Evolutionary conservation across 2,888 invertebrate species (phyloP).

Genomic region (Eupithecia subumbrata): DNA sequence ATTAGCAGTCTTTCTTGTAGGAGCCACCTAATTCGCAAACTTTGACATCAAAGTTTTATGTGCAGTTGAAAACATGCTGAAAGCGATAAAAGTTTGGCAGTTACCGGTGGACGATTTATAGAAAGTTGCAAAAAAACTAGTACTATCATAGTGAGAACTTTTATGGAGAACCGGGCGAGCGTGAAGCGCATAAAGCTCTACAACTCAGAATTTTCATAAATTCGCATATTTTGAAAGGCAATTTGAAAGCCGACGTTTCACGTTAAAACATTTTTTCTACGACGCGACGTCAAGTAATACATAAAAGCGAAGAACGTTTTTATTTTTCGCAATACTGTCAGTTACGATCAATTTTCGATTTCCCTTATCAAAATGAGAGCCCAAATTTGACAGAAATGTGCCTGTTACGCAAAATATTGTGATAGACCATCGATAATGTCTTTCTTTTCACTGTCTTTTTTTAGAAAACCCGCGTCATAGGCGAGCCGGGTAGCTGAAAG

Average conservation of each 20-base stretch:
- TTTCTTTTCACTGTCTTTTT: not conserved
- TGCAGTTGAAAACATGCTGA: constrained; percentile 17
- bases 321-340: constrained; percentile 27
- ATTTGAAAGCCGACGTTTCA: constrained; percentile 5
- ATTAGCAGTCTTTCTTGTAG: not conserved
- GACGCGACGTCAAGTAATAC: constrained; percentile 13
- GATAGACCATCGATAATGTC: not conserved
- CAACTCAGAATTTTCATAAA: constrained; percentile 18
- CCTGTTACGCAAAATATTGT: constrained; percentile 29
- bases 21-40: not conserved
- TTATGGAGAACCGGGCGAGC: constrained; percentile 26
- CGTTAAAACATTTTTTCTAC: constrained; percentile 9
- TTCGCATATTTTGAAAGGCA: constrained; percentile 22
- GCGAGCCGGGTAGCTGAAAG: not conserved
- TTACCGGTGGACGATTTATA: constrained; percentile 35
- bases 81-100: constrained; percentile 34
- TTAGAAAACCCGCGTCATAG: not conserved
- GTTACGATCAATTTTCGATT: constrained; percentile 40
- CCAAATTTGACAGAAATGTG: constrained; percentile 47
- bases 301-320: constrained; percentile 20
- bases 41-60: constrained; percentile 9
- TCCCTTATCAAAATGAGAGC: constrained; percentile 31
- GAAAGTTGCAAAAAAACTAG: constrained; percentile 26
- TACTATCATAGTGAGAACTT: constrained; percentile 28
- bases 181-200: constrained; percentile 21